These are phyloP conservation scores for Andrena dorsata DNA, from an alignment of 2,888 invertebrate genomes.

Conservation along the genomic window DNA sequence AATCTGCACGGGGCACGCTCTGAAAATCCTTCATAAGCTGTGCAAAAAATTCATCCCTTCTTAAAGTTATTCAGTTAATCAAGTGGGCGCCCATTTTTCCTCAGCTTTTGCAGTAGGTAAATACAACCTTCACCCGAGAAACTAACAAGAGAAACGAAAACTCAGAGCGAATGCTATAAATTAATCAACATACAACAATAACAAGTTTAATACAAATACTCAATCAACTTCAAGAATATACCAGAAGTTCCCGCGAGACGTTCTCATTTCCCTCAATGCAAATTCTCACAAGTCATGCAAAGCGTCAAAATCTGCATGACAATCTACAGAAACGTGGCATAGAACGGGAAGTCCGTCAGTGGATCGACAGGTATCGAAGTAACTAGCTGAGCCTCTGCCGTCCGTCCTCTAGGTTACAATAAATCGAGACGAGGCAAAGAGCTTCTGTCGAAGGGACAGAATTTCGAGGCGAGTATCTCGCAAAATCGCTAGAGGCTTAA, in stretches of 20 bases:
- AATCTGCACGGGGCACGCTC: slow-evolving; percentile 23
- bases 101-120: too few relatives aligned
- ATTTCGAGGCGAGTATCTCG: slow-evolving; percentile 25
- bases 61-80: slow-evolving; percentile 8
- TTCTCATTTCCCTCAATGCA: too few relatives aligned
- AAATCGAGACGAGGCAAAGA: slow-evolving; percentile 15
- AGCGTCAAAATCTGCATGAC: slow-evolving; percentile 15
- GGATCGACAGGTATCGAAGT: background rate
- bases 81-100: background rate
- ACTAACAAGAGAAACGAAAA: too few relatives aligned
- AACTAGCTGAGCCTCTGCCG: background rate
- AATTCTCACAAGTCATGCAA: background rate
- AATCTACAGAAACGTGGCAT: slow-evolving; percentile 18
- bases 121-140: too few relatives aligned
- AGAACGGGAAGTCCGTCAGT: slow-evolving; percentile 17
- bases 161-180: too few relatives aligned
- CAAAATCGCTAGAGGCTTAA: slow-evolving; percentile 21
- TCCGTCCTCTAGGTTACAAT: slow-evolving; percentile 22
- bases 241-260: too few relatives aligned
- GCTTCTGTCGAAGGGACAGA: background rate
- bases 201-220: too few relatives aligned
- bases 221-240: too few relatives aligned
- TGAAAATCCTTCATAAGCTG: slow-evolving; percentile 15
- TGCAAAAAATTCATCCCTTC: slow-evolving; percentile 10
- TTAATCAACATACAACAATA: too few relatives aligned